Evolutionary conservation across 2,888 invertebrate genomes (phyloP), one percentile per base, ranked within the genome.

Genomic region (Zaprionus lineosus): DNA sequence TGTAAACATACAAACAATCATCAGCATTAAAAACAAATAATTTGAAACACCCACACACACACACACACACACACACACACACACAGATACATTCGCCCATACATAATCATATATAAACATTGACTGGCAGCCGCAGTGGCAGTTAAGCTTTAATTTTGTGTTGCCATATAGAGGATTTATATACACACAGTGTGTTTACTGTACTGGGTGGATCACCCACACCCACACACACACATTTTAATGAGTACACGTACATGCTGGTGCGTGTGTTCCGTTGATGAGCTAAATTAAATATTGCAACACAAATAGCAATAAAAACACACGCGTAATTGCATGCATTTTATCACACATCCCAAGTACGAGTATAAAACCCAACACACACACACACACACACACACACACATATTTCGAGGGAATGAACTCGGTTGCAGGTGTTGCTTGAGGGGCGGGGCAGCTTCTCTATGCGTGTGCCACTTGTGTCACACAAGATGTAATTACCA

Each of bases 211-310:
- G 18, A 19, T 24, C 33, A 7, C 34, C 47, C 21, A 37, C 47
- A 18, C 24, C 37, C 56, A 29, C 52, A 40, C 31, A 21, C 18
- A 39, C 36, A 7, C 26, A 15, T 50, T 50, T n/a, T 50, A 63
- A 48, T 16, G 36, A 57, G 57, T 18, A 57, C 50, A 58, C 46
- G 46, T 53, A 46, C 16, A 21, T 15, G 37, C 1, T 37, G 4
- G 44, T 12, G 39, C 39, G 31, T 65, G 62, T 46, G 58, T 53
- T 59, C 66, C 57, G 66, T 56, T 74, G 64, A 65, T 68, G 78
- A 77, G 78, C 71, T 77, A 82, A 84, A 77, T 84, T 78, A 78
- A 84, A 78, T 77, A 77, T 70, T 70, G 68, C 72, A 67, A 65
- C 74, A 71, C 78, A 77, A 77, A 84, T 68, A 77, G 46, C 64